Conservation (phyloP, 2,888 invertebrate species). For the Synergus laeviventris region DNA sequence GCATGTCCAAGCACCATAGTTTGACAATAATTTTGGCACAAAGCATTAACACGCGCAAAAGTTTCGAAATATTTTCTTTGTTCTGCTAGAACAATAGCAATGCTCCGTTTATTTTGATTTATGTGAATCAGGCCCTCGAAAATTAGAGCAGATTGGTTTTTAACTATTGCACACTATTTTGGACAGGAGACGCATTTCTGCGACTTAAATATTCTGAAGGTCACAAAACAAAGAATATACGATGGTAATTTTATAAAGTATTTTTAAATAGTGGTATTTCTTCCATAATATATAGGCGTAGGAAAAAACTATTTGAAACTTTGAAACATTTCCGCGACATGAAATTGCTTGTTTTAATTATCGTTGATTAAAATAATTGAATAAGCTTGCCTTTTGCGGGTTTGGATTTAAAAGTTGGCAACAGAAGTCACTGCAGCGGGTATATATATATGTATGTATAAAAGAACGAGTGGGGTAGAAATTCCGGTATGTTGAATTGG, state of each 20-base stretch:
- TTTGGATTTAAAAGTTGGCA: background rate
- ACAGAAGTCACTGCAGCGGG: background rate
- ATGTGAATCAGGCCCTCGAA: background rate
- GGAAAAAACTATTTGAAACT: too few relatives aligned
- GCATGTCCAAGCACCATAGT: conserved; percentile 13
- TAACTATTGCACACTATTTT: background rate
- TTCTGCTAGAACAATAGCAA: background rate
- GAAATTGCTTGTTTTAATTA: too few relatives aligned
- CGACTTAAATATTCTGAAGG: background rate
- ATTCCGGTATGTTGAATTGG: conserved; percentile 13
- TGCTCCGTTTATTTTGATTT: background rate
- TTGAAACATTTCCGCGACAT: background rate
- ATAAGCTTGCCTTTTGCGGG: background rate
- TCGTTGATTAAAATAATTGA: background rate
- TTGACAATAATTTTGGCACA: conserved; percentile 31
- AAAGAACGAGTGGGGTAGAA: background rate
- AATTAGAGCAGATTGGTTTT: background rate
- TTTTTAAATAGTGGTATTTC: too few relatives aligned
- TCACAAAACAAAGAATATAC: background rate
- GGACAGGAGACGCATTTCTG: conserved; percentile 4
- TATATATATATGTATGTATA: too few relatives aligned
- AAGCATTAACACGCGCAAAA: conserved; percentile 12
- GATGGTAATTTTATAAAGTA: background rate
- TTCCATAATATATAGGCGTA: too few relatives aligned
- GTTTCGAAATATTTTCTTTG: conserved; percentile 19